These are phyloP conservation scores for Ciconia nigra DNA, from an alignment of 2,797 vertebrate genomes.

Conservation along the genomic window DNA sequence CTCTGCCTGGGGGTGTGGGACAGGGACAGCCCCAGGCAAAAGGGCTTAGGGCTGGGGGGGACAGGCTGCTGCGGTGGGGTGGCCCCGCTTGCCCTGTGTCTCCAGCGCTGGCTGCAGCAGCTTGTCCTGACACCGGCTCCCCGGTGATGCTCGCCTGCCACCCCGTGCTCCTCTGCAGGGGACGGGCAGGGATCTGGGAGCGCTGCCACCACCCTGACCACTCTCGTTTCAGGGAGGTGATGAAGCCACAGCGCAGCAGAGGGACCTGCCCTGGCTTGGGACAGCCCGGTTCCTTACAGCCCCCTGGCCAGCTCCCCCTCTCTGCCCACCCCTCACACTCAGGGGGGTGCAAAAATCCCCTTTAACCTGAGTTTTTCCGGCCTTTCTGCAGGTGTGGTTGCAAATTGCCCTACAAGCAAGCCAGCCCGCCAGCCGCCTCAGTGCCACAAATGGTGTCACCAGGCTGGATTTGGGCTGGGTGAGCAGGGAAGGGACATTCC, in stretches of 20 bases:
- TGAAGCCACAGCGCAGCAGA: neutral
- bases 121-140: accelerated
- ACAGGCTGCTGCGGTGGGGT: neutral
- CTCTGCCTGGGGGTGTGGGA: neutral
- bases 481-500: neutral
- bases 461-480: neutral
- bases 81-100: accelerated
- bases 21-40: neutral
- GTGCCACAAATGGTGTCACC: accelerated
- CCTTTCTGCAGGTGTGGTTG: neutral
- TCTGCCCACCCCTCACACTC: neutral
- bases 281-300: neutral
- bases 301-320: neutral
- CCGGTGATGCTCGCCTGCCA: accelerated
- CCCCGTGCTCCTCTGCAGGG: neutral
- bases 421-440: accelerated
- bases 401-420: neutral
- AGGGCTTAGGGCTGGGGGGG: neutral
- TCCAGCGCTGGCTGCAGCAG: neutral
- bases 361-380: neutral
- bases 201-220: neutral
- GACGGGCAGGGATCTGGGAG: neutral
- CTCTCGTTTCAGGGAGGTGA: accelerated
- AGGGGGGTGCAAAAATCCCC: accelerated
- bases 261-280: neutral